Evolutionary conservation across 2,113 vertebrate species (phyloP), one percentile per base, ranked within the genome.

Genomic region (Phasianus colchicus): DNA sequence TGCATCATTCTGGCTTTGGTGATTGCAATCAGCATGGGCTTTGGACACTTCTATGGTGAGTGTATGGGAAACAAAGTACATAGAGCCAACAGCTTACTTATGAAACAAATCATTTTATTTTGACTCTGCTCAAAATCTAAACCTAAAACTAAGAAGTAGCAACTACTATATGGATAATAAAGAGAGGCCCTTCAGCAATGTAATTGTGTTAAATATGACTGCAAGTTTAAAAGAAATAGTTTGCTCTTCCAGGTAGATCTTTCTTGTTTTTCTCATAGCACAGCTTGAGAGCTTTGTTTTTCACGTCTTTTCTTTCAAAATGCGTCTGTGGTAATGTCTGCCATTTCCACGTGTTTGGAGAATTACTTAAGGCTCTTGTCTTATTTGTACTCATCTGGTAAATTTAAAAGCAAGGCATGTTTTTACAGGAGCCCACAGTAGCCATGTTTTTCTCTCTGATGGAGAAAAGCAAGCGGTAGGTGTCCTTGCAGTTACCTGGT

Each of bases 31-130:
- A 99, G 98, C 98, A 98, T 99, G 98, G 98, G 99, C 91, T 98
- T 99, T 54, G 98, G 98, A 15, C 99, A 99, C 96, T 99, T 99
- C 89, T 99, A 98, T 27, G 98, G 99, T 99, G 87, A 97, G 98
- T 92, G 34, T 36, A 4, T 14, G 61, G 42, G 19, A 32, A 17
- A 48, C 7, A 10, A 22, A 19, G 7, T 24, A 1, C 19, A 0
- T 4, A 4, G 5, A 58, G 32, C 11, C 17, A 40, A 0, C 4
- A 1, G 5, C 11, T 19, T 7, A 0, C 1, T 0, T 18, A 42
- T 10, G 19, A 42, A 27, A 21, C 16, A 38, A 79, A 42, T 14
- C 4, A 2, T 11, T 76, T 27, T 30, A 4, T 27, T 67, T 52
- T 15, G 17, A 25, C 25, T 42, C 5, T 5, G 0, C 0, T 24